Evolutionary conservation across 2,113 vertebrate genomes (phyloP).

Genomic region (Phyllostomus discolor): DNA sequence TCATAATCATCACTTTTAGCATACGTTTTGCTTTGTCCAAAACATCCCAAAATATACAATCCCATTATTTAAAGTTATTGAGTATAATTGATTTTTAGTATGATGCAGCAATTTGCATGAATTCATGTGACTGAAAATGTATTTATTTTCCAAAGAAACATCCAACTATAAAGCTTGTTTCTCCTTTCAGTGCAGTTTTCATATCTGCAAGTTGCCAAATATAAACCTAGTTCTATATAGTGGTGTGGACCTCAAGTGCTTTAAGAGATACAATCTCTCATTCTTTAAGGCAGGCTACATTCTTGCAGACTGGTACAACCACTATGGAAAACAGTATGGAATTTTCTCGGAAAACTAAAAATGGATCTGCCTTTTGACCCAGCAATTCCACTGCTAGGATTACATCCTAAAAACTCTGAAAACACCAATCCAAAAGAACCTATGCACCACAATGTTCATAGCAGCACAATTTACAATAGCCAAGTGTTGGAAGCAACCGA

Average conservation of each 20-base stretch:
- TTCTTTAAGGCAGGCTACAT: constrained; percentile 7
- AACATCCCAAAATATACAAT: background rate
- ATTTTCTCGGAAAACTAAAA: no score
- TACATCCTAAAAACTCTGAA: no score
- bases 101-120: constrained; percentile 41
- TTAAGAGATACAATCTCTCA: background rate
- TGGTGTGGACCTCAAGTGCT: background rate
- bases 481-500: no score
- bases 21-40: background rate
- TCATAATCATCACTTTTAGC: constrained; percentile 25
- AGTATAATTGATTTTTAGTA: constrained; percentile 13
- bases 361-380: no score
- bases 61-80: constrained; percentile 45
- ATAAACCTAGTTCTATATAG: constrained; percentile 14
- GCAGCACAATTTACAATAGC: no score
- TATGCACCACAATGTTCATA: no score
- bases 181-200: background rate
- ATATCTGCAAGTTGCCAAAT: constrained; percentile 11
- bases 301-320: background rate
- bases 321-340: no score
- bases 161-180: background rate
- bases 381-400: no score
- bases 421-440: no score
- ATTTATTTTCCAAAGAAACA: constrained; percentile 30
- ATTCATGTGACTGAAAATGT: constrained; percentile 14